These are phyloP conservation scores for Crematogaster levior DNA, from an alignment of 2,888 invertebrate genomes.

Conservation along the genomic window DNA sequence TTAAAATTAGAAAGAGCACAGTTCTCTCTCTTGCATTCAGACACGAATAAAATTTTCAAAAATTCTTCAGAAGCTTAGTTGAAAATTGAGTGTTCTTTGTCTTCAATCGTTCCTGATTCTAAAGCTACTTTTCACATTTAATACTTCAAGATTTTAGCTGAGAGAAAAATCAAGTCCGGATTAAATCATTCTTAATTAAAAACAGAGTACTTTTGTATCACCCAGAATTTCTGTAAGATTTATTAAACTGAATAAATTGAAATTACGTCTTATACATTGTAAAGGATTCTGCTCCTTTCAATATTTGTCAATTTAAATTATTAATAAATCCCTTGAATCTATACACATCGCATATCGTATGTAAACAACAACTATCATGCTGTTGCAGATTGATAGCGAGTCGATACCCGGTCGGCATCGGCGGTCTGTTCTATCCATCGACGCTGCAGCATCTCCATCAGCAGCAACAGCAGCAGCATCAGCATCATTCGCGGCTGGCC, in stretches of 20 bases:
- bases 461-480: conserved; percentile 83
- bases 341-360: neutral
- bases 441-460: conserved; percentile 83
- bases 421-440: conserved; percentile 83
- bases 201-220: neutral
- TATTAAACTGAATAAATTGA: neutral
- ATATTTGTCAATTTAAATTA: neutral
- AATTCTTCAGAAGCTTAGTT: neutral
- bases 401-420: conserved; percentile 83
- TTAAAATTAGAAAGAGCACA: neutral
- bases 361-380: neutral
- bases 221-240: neutral
- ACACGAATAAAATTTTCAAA: neutral
- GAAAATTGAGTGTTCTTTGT: neutral
- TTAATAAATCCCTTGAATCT: neutral
- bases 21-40: neutral
- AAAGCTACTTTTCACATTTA: neutral
- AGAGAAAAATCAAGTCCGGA: neutral
- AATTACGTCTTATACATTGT: neutral
- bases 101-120: neutral
- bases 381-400: conserved; percentile 81
- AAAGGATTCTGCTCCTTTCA: neutral
- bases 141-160: too few relatives aligned
- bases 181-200: neutral
- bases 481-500: conserved; percentile 82